Percentiles rank a stretch among this genome's conserved stretches.
Conservation (phyloP, 1,140 invertebrate species). For the Sycobia sp. region DNA sequence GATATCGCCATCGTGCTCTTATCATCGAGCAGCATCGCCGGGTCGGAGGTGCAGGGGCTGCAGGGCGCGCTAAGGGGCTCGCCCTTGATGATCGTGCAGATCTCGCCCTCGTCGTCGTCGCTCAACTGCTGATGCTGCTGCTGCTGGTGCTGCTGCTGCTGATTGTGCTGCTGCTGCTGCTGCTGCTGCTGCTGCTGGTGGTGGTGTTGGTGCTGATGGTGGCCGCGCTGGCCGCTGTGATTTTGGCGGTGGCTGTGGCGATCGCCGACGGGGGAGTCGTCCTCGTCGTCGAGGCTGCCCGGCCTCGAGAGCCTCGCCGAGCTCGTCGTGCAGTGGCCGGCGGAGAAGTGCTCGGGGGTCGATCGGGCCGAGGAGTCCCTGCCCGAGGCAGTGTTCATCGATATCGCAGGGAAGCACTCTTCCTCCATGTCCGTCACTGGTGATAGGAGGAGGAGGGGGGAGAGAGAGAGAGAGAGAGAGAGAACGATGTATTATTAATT, state of each 20-base stretch:
- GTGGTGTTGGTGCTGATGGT: too few relatives aligned
- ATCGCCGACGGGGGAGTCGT: conserved; percentile 35
- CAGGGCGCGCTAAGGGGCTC: conserved; percentile 72
- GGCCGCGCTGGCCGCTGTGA: conserved; percentile 34
- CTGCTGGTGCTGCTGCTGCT: too few relatives aligned
- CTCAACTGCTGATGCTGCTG: too few relatives aligned
- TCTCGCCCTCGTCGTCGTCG: conserved; percentile 17
- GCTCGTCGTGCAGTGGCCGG: conserved; percentile 31
- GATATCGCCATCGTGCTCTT: conserved; percentile 49
- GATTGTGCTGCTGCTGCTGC: too few relatives aligned
- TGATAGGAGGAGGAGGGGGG: too few relatives aligned
- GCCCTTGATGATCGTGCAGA: conserved; percentile 65
- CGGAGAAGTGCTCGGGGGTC: conserved; percentile 51
- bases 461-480: too few relatives aligned
- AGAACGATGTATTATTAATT: too few relatives aligned
- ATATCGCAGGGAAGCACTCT: conserved; percentile 78
- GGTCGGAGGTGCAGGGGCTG: conserved; percentile 70
- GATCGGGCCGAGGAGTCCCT: conserved; percentile 41
- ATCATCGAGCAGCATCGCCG: conserved; percentile 48
- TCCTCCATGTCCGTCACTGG: conserved; percentile 79
- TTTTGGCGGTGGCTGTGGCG: too few relatives aligned
- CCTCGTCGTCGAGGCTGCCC: neutral
- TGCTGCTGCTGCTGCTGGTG: conserved; percentile 54
- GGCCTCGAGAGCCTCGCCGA: conserved; percentile 6
- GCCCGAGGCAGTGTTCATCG: conserved; percentile 66